Evolutionary conservation across 2,113 vertebrate genomes (phyloP), one percentile per base, ranked within the genome.

Genomic region (Neotragus moschatus): DNA sequence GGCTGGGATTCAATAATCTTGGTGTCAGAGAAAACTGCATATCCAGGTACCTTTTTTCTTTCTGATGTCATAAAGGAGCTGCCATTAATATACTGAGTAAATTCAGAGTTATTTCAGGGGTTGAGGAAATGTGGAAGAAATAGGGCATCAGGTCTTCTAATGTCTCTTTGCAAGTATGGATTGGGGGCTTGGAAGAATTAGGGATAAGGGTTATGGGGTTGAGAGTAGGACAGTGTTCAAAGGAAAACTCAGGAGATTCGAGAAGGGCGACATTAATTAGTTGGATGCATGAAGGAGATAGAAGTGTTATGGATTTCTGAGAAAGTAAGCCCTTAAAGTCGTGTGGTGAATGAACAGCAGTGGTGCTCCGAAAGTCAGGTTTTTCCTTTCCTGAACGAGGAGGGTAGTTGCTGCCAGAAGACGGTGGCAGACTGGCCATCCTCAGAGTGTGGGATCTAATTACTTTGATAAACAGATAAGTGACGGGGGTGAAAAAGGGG

Each of bases 381-480:
- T n/a, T 63, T n/a, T 61, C 17, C 61, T 63, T 63, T 63, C 15
- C 16, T 63, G 3, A 66, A 4, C 0, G 4, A 66, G 61, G 16
- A 66, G 7, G 15, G 61, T 4, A 66, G 61, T 9, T 66, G 61
- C 16, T 66, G 2, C 61, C 60, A 66, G 61, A 66, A 33, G 16
- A 19, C 0, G 3, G 30, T 63, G 15, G 61, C 15, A 63, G 7
- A 2, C 16, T n/a, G 33, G 61, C 33, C 0, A 0, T 66, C 16
- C 61, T 66, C 33, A 66, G 33, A 19, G 16, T 66, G 33, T 66
- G 7, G 16, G 15, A 66, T 66, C 3, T 66, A 66, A 66, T n/a
- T 66, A 7, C 30, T 66, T n/a, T 66, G 16, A n/a, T 63, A 63
- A n/a, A 66, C 10, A 66, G 61, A 66, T 9, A n/a, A 66, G 33